phyloP scores from a whole-genome alignment of 2,113 vertebrate genomes.

The Tenrec ecaudatus region DNA sequence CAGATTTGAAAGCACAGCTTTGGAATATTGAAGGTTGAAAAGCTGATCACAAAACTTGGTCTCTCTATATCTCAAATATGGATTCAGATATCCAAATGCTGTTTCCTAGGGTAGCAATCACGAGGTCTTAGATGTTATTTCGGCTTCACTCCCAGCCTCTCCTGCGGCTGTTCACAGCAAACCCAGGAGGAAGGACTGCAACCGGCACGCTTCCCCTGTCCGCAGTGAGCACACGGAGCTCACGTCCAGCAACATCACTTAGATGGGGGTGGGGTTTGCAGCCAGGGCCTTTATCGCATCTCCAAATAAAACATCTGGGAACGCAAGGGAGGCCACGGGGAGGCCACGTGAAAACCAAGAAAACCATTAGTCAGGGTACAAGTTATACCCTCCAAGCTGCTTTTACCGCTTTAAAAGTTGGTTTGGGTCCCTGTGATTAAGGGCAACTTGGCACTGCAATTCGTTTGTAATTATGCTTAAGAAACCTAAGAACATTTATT shows the following conservation, averaged over 20 bases:
- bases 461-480: conserved; percentile 52
- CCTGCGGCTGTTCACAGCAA: not conserved
- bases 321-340: not conserved
- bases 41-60: conserved; percentile 20
- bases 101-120: not conserved
- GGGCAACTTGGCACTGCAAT: conserved; percentile 19
- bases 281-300: not conserved
- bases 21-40: conserved; percentile 13
- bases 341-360: conserved; percentile 51
- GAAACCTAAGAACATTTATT: conserved; percentile 55
- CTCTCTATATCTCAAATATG: conserved; percentile 19
- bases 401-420: conserved; percentile 52
- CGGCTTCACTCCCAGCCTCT: not conserved
- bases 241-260: not conserved
- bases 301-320: conserved; percentile 17
- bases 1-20: not conserved
- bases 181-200: not conserved
- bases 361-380: not conserved
- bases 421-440: conserved; percentile 33
- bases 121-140: not conserved
- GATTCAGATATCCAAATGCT: not conserved
- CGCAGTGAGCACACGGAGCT: not conserved
- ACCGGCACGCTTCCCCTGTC: not conserved
- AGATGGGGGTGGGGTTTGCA: not conserved
- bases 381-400: conserved; percentile 10